Evolutionary conservation across 2,888 invertebrate species (phyloP), one percentile per base, ranked within the genome.

Genomic region (Linnaemya vulpina): DNA sequence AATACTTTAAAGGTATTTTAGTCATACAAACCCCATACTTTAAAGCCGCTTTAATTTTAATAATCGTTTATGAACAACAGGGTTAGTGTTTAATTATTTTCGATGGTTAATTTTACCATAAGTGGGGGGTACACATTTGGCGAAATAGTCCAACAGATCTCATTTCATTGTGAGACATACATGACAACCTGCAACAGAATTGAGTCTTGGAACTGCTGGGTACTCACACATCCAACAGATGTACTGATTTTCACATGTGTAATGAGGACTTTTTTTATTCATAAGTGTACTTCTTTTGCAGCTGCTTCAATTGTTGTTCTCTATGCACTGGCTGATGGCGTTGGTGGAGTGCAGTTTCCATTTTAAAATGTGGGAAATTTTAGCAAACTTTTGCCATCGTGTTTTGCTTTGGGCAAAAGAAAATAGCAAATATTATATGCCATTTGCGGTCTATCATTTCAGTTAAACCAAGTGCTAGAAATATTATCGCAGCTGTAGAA

Each of bases 261-360:
- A 13, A 25, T 55, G 46, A 67, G n/a, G 15, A 13, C 9, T 35
- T 38, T 60, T 35, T 60, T n/a, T 35, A 20, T 38, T 71, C 1
- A 58, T 15, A 9, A 9, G 30, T 30, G 30, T 30, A 30, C 30
- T 30, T 1, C 9, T 55, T n/a, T 46, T 79, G 78, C 78, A 75
- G 74, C 78, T 83, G 77, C 15, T 74, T 77, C 60, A 62, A 62
- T 73, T 68, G 25, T 77, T 70, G 17, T 49, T 25, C 68, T 70
- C 43, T n/a, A 73, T 65, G 9, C 60, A 49, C 17, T 46, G 55
- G 73, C 25, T 78, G 60, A 58, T 68, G 55, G 51, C 63, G 65
- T 76, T 43, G 76, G 76, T 70, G 68, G 46, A 38, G 51, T 60
- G 7, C 49, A 17, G 22, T 58, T 30, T 35, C 7, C 13, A 60